Percentiles rank a stretch among this genome's conserved stretches.
Evolutionary conservation across 1,140 invertebrate genomes (phyloP).

Genomic region (Hetaerina americana): DNA sequence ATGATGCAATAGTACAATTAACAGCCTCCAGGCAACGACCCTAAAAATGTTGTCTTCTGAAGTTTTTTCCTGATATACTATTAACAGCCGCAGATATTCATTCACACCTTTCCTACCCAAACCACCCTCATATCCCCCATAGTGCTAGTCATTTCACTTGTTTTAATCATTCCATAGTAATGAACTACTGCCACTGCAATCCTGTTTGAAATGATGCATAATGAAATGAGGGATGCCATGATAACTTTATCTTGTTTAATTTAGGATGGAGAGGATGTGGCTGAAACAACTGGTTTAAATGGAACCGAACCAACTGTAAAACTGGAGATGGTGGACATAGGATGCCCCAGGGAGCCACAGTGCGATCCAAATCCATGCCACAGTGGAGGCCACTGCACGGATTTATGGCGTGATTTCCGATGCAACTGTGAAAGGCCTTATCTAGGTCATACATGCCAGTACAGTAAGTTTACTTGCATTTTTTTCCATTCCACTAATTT

Average conservation of each 20-base stretch:
- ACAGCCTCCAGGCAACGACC: too few relatives aligned
- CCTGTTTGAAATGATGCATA: too few relatives aligned
- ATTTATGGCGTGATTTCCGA: constrained; percentile 74
- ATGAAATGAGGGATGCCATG: too few relatives aligned
- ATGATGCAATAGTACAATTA: too few relatives aligned
- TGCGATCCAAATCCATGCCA: constrained; percentile 77
- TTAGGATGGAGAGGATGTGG: background rate
- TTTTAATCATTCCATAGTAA: background rate
- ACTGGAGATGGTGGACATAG: constrained; percentile 43
- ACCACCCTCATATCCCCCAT: too few relatives aligned
- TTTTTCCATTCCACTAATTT: background rate
- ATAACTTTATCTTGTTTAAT: background rate
- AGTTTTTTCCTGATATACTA: too few relatives aligned
- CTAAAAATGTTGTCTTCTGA: too few relatives aligned
- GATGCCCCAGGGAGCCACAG: constrained; percentile 64
- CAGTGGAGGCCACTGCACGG: constrained; percentile 72
- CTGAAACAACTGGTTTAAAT: constrained; percentile 15
- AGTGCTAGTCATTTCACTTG: background rate
- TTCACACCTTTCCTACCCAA: too few relatives aligned
- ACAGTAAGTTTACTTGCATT: constrained; percentile 46
- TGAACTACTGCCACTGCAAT: background rate
- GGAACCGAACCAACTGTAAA: constrained; percentile 24
- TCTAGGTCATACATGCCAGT: constrained; percentile 72
- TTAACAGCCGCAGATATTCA: too few relatives aligned
- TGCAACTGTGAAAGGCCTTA: constrained; percentile 79